Conservation (phyloP, 1,140 invertebrate genomes). For the Lysiphlebus fabarum region DNA sequence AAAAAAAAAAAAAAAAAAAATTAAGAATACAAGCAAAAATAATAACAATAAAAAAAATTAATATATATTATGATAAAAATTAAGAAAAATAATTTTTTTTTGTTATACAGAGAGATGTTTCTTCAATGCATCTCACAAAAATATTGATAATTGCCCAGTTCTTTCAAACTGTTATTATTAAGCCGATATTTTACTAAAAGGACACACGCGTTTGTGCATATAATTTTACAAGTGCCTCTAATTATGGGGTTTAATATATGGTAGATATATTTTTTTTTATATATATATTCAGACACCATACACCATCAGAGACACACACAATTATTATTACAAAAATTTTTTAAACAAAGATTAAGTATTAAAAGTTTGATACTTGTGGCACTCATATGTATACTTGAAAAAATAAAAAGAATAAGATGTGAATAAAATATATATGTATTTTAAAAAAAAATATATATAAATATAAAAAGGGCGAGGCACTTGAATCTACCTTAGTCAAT, state of each 20-base stretch:
- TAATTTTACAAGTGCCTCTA: slow-evolving; percentile 55
- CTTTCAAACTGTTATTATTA: slow-evolving; percentile 56
- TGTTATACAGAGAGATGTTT: slow-evolving; percentile 22
- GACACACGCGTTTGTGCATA: slow-evolving; percentile 53
- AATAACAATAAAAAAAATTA: slow-evolving; percentile 13
- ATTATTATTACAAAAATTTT: background rate
- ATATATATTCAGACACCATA: background rate
- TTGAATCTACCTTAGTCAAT: slow-evolving; percentile 37
- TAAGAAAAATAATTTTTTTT: slow-evolving; percentile 28
- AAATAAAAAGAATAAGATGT: slow-evolving; percentile 4
- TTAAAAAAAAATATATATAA: slow-evolving; percentile 26
- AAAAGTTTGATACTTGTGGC: slow-evolving; percentile 17
- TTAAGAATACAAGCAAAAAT: slow-evolving; percentile 1
- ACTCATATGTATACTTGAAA: slow-evolving; percentile 13
- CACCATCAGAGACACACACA: background rate
- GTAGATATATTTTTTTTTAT: slow-evolving; percentile 25
- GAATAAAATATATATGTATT: slow-evolving; percentile 13
- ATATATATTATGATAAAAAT: slow-evolving; percentile 29
- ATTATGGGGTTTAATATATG: slow-evolving; percentile 50
- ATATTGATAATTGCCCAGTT: slow-evolving; percentile 52
- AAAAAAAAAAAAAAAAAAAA: too few relatives aligned
- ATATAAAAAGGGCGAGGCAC: slow-evolving; percentile 49
- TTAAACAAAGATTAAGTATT: background rate
- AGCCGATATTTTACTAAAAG: slow-evolving; percentile 55
- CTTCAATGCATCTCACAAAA: slow-evolving; percentile 40